Conservation (phyloP, 2,888 invertebrate genomes). For the Agapostemon virescens region DNA sequence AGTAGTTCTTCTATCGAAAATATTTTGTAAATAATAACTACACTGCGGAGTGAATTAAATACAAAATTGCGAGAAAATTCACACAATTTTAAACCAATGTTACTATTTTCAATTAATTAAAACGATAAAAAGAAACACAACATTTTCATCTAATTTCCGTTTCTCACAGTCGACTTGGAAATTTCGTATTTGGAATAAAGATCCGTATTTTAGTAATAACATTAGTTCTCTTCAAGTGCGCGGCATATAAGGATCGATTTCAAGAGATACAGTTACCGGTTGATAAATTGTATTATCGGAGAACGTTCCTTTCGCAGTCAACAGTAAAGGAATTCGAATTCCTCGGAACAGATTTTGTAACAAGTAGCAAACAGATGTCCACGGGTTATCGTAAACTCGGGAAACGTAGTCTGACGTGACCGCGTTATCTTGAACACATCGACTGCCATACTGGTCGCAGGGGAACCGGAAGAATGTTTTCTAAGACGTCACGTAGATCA, state of each 20-base stretch:
- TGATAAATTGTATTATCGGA: slow-evolving; percentile 5
- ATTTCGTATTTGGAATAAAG: background rate
- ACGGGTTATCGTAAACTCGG: slow-evolving; percentile 41
- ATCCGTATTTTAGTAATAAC: background rate
- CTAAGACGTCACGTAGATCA: slow-evolving; percentile 40
- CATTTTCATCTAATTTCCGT: too few relatives aligned
- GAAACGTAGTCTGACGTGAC: slow-evolving; percentile 47
- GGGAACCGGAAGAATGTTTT: slow-evolving; percentile 38
- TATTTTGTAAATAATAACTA: too few relatives aligned
- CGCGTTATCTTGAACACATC: slow-evolving; percentile 47
- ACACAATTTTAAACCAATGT: too few relatives aligned
- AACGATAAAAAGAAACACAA: too few relatives aligned
- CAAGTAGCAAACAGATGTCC: slow-evolving; percentile 37
- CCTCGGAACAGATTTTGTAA: slow-evolving; percentile 16
- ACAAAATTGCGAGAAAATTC: too few relatives aligned
- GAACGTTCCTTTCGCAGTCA: background rate
- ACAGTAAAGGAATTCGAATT: slow-evolving; percentile 19
- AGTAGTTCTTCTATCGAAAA: too few relatives aligned
- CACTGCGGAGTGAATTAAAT: too few relatives aligned
- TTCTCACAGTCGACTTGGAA: too few relatives aligned
- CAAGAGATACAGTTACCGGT: background rate
- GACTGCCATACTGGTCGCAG: slow-evolving; percentile 17
- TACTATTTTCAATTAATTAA: too few relatives aligned
- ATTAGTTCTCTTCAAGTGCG: background rate
- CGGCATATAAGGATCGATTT: background rate